phyloP scores from a whole-genome alignment of 2,888 invertebrate species.

The Agrypnus murinus region DNA sequence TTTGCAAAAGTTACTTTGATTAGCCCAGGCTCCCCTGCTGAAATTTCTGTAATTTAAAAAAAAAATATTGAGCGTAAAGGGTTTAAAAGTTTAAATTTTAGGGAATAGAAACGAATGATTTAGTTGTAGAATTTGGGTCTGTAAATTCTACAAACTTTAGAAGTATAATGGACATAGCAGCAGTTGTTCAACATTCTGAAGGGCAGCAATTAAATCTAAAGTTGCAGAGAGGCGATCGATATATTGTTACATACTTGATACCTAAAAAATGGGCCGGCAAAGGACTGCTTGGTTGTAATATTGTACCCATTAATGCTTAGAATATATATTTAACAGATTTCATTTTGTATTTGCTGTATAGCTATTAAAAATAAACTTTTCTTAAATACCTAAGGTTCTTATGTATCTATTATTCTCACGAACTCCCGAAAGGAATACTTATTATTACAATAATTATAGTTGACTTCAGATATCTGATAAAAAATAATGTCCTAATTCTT shows the following conservation, averaged over 20 bases:
- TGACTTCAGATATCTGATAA: too few species aligned
- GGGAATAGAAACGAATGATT: slow-evolving; percentile 83
- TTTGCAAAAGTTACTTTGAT: slow-evolving; percentile 85
- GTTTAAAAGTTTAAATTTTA: too few species aligned
- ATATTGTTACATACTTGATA: slow-evolving; percentile 76
- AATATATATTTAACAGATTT: not conserved
- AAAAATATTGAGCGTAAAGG: too few species aligned
- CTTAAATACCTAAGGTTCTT: too few species aligned
- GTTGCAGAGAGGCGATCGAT: slow-evolving; percentile 73
- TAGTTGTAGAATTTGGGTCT: slow-evolving; percentile 85
- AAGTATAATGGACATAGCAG: slow-evolving; percentile 79
- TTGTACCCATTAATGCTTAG: slow-evolving; percentile 61
- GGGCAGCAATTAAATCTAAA: slow-evolving; percentile 73
- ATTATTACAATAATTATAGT: too few species aligned
- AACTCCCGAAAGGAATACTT: too few species aligned
- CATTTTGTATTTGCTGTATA: too few species aligned
- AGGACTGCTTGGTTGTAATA: slow-evolving; percentile 85
- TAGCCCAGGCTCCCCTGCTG: slow-evolving; percentile 87
- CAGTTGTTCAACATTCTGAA: slow-evolving; percentile 78
- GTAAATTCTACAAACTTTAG: slow-evolving; percentile 82
- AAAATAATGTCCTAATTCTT: too few species aligned
- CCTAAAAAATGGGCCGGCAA: slow-evolving; percentile 87
- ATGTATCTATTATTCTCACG: too few species aligned
- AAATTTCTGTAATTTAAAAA: slow-evolving; percentile 82
- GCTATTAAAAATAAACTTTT: too few species aligned